A percentile compares a stretch with the other conserved stretches of the same genome.
Conservation (phyloP, 2,113 vertebrate species). For the Fregata magnificens region DNA sequence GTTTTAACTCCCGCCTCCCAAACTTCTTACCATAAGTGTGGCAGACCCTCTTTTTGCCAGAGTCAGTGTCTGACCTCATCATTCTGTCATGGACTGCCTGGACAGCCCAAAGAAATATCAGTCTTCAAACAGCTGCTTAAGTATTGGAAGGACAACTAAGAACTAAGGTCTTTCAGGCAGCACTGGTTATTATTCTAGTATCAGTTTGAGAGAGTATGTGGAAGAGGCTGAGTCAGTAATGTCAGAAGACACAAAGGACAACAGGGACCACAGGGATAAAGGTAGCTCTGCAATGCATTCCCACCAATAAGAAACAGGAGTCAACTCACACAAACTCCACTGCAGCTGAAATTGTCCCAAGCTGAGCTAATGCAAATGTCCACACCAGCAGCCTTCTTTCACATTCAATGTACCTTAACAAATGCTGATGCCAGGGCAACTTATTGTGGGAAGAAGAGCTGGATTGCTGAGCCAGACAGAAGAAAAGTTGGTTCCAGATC, state of each 20-base stretch:
- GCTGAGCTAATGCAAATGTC: background rate
- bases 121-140: background rate
- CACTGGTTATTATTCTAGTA: background rate
- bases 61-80: background rate
- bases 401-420: background rate
- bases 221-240: background rate
- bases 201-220: background rate
- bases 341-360: background rate
- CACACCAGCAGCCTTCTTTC: background rate
- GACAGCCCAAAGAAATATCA: background rate
- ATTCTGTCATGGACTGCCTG: background rate
- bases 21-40: background rate
- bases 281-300: background rate
- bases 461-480: background rate
- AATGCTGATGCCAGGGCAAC: background rate
- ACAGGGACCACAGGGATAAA: background rate
- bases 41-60: background rate
- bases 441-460: background rate
- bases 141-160: background rate
- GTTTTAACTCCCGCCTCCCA: background rate
- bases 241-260: background rate
- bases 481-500: background rate
- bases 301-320: background rate
- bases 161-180: background rate
- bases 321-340: background rate